phyloP scores from a whole-genome alignment of 64 coral and sea anemone genomes.

The Montipora capricornis region DNA sequence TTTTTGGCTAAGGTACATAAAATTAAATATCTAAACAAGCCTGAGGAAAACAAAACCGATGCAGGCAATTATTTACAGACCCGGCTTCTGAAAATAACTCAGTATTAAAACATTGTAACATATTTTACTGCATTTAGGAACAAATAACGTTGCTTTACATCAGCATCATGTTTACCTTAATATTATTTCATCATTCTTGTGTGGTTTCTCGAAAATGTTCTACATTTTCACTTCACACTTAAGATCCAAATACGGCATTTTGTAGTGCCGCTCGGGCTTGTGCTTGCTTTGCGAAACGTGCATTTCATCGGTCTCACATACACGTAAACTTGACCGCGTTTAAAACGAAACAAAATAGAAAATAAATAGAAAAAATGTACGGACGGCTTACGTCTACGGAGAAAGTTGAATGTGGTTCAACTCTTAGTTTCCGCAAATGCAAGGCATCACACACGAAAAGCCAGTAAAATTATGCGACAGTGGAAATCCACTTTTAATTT shows the following conservation, averaged over 20 bases:
- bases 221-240: conserved; percentile 37
- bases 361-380: conserved; percentile 3
- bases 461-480: conserved; percentile 24
- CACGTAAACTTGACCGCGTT: neutral
- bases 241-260: neutral
- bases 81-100: conserved; percentile 6
- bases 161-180: conserved; percentile 13
- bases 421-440: neutral
- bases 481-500: conserved; percentile 25
- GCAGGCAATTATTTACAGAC: conserved; percentile 2
- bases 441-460: neutral
- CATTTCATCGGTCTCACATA: neutral
- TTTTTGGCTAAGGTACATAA: neutral
- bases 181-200: conserved; percentile 14
- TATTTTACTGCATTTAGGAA: conserved; percentile 3
- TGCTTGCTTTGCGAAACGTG: neutral
- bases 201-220: conserved; percentile 30
- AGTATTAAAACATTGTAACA: conserved; percentile 13
- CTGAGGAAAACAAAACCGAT: conserved; percentile 5
- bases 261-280: neutral
- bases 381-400: neutral
- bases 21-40: conserved; percentile 24
- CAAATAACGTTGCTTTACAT: conserved; percentile 32
- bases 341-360: conserved; percentile 12
- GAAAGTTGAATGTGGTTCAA: conserved; percentile 8